A percentile compares a stretch with the other conserved stretches of the same genome.
Evolutionary conservation across 2,888 invertebrate species (phyloP).

Genomic region (Tineola bisselliella): DNA sequence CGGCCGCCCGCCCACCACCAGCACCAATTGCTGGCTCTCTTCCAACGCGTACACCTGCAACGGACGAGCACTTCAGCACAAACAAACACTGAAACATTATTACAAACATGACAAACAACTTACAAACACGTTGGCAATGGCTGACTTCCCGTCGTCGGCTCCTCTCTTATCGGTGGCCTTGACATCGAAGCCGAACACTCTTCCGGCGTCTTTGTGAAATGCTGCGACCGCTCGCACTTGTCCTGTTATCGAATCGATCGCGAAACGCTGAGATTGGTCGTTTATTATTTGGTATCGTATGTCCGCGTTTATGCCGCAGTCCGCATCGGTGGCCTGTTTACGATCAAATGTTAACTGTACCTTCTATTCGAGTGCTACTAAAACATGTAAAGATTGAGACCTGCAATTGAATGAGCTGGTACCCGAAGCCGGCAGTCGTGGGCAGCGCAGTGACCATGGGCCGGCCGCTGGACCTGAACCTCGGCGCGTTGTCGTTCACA

Average conservation of each 20-base stretch:
- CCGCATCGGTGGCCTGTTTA: conserved; percentile 76
- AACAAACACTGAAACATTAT: too few relatives aligned
- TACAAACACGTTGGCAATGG: conserved; percentile 87
- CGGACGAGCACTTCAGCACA: too few relatives aligned
- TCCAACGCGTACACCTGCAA: conserved; percentile 81
- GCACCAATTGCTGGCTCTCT: conserved; percentile 80
- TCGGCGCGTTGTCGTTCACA: conserved; percentile 85
- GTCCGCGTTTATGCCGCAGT: conserved; percentile 79
- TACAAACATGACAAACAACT: too few relatives aligned
- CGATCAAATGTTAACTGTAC: not conserved
- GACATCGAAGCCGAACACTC: conserved; percentile 86
- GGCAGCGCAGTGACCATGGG: conserved; percentile 87
- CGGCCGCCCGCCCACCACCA: conserved; percentile 80
- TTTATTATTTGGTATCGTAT: conserved; percentile 84
- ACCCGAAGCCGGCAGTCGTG: conserved; percentile 82
- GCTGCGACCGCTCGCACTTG: conserved; percentile 78
- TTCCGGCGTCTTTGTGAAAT: conserved; percentile 75
- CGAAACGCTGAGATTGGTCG: conserved; percentile 78
- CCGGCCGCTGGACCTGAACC: conserved; percentile 76
- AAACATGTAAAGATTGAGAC: too few relatives aligned
- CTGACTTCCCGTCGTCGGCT: conserved; percentile 82
- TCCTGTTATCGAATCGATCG: conserved; percentile 80
- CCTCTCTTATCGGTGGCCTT: conserved; percentile 86
- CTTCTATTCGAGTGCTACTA: too few relatives aligned
- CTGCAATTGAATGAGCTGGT: conserved; percentile 79